Conservation (phyloP, 2,113 vertebrate species). For the Saccopteryx bilineata region DNA sequence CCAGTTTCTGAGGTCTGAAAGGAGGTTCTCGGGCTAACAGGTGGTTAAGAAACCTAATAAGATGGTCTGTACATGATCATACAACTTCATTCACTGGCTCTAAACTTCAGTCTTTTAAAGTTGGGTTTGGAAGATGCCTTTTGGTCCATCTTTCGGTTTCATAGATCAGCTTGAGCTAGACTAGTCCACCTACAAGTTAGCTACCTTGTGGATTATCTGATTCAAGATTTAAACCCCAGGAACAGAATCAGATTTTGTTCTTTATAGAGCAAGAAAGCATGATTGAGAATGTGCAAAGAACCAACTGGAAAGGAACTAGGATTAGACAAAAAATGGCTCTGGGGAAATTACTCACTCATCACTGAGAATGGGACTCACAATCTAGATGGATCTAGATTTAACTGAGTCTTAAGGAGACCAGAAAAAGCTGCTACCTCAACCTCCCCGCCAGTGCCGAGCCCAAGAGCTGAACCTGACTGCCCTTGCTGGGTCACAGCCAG, state of each 20-base stretch:
- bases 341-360: not conserved
- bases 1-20: not conserved
- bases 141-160: not conserved
- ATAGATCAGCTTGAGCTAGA: not conserved
- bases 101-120: not conserved
- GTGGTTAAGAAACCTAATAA: not conserved
- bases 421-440: not conserved
- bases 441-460: not conserved
- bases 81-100: not conserved
- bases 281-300: constrained; percentile 40
- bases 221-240: not conserved
- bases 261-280: not conserved
- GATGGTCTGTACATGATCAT: not conserved
- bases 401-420: not conserved
- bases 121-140: not conserved
- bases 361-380: not conserved
- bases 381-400: not conserved
- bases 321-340: constrained; percentile 14
- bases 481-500: not conserved
- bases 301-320: constrained; percentile 16
- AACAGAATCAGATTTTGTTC: not conserved
- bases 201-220: not conserved
- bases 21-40: not conserved
- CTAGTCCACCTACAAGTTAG: not conserved
- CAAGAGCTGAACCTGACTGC: not conserved